Evolutionary conservation across 2,113 vertebrate genomes (phyloP).

Genomic region (Colossoma macropomum): DNA sequence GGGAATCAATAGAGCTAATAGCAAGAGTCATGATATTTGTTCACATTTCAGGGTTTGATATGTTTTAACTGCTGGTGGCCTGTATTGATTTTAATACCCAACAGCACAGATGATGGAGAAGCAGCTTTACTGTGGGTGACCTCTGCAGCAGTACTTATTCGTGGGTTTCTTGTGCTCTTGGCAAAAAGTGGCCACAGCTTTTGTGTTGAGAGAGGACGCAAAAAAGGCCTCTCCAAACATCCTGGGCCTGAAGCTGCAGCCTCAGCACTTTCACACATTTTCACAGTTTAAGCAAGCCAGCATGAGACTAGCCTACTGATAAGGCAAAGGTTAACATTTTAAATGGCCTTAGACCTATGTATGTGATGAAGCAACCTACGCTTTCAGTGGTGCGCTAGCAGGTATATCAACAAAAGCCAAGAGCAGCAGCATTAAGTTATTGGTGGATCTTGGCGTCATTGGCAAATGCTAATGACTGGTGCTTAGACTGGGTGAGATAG

Average conservation of each 20-base stretch:
- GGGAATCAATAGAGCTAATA: slow-evolving; percentile 31
- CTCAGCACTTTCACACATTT: not conserved
- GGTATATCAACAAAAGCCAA: slow-evolving; percentile 22
- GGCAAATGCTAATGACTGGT: slow-evolving; percentile 69
- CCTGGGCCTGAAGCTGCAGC: not conserved
- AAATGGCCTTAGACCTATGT: not conserved
- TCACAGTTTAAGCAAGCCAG: not conserved
- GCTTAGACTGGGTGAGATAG: slow-evolving; percentile 17
- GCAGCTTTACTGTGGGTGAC: not conserved
- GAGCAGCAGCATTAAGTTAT: slow-evolving; percentile 37
- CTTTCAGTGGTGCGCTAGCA: not conserved
- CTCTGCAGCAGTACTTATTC: not conserved
- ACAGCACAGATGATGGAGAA: slow-evolving; percentile 12
- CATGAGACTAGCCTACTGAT: not conserved
- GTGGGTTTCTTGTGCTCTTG: too few species aligned
- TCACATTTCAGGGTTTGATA: slow-evolving; percentile 46
- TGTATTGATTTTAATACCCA: slow-evolving; percentile 37
- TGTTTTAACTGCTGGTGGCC: slow-evolving; percentile 33
- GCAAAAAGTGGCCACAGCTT: too few species aligned
- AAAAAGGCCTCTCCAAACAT: too few species aligned
- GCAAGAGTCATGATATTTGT: slow-evolving; percentile 41
- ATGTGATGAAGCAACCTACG: not conserved
- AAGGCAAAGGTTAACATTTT: not conserved
- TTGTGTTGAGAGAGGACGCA: not conserved
- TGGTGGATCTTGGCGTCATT: slow-evolving; percentile 40